These are phyloP conservation scores for Pseudoatta argentina DNA, from an alignment of 1,140 invertebrate genomes.

Conservation along the genomic window DNA sequence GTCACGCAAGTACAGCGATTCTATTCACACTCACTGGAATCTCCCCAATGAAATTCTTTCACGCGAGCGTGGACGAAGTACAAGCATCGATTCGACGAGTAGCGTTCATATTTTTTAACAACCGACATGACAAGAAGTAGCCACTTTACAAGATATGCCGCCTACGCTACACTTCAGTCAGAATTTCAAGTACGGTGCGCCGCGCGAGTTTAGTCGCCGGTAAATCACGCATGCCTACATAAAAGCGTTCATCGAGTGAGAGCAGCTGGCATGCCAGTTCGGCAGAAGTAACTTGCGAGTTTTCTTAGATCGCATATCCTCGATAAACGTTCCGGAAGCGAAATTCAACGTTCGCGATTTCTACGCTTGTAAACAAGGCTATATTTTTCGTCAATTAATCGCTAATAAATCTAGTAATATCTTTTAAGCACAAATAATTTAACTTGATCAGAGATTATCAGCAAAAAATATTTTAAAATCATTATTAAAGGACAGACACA, in stretches of 20 bases:
- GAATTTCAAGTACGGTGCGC: slow-evolving; percentile 70
- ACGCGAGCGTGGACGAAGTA: background rate
- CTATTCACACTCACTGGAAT: slow-evolving; percentile 33
- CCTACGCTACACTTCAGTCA: slow-evolving; percentile 66
- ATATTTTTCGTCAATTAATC: background rate
- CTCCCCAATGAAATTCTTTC: slow-evolving; percentile 14
- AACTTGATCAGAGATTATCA: background rate
- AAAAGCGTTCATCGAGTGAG: slow-evolving; percentile 50
- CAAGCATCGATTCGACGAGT: slow-evolving; percentile 43
- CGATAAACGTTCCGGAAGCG: slow-evolving; percentile 29
- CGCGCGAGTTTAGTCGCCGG: slow-evolving; percentile 36
- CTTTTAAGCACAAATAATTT: background rate
- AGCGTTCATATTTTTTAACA: slow-evolving; percentile 47
- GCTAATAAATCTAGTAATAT: background rate
- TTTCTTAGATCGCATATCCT: slow-evolving; percentile 1
- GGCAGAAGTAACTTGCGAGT: slow-evolving; percentile 39
- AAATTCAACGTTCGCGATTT: slow-evolving; percentile 2
- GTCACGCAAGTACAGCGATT: slow-evolving; percentile 7
- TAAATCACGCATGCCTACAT: slow-evolving; percentile 66
- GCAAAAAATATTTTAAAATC: background rate
- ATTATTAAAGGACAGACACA: background rate
- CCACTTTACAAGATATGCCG: slow-evolving; percentile 61
- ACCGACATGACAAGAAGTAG: slow-evolving; percentile 66
- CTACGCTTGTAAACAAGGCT: background rate
- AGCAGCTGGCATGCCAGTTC: slow-evolving; percentile 14